phyloP scores from a whole-genome alignment of 2,797 vertebrate species.

The Neosilurus hyrtlii region DNA sequence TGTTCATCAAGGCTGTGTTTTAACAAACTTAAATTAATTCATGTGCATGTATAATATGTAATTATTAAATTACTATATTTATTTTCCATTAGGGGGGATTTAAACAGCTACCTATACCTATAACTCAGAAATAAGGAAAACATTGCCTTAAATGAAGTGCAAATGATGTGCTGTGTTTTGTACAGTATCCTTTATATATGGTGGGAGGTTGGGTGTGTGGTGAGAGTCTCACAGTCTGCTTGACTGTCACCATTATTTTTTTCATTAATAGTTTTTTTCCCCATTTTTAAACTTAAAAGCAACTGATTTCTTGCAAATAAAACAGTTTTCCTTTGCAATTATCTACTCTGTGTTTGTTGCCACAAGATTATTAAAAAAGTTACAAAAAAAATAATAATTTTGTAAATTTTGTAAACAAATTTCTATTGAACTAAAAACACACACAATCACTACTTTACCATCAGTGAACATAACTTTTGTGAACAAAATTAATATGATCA shows the following conservation, averaged over 20 bases:
- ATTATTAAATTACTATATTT: not conserved
- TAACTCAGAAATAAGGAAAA: not conserved
- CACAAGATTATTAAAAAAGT: too few species aligned
- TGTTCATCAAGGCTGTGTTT: not conserved
- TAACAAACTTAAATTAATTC: not conserved
- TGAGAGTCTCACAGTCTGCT: not conserved
- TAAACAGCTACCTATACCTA: not conserved
- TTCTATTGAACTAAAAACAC: too few species aligned
- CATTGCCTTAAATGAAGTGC: not conserved
- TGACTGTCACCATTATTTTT: not conserved
- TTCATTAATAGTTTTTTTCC: not conserved
- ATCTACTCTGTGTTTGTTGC: not conserved
- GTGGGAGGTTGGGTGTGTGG: accelerated
- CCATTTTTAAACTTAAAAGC: not conserved
- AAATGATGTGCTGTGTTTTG: not conserved
- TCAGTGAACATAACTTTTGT: too few species aligned
- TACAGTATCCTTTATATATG: not conserved
- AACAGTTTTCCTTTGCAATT: not conserved
- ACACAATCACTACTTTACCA: too few species aligned
- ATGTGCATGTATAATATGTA: not conserved
- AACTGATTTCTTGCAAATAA: not conserved
- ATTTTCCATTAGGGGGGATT: not conserved
- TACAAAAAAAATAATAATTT: too few species aligned
- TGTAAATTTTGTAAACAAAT: too few species aligned
- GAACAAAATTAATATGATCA: too few species aligned